A percentile compares a stretch with the other conserved stretches of the same genome.
These are phyloP conservation scores for Agrotis ipsilon DNA, from an alignment of 2,888 invertebrate genomes.

Conservation along the genomic window DNA sequence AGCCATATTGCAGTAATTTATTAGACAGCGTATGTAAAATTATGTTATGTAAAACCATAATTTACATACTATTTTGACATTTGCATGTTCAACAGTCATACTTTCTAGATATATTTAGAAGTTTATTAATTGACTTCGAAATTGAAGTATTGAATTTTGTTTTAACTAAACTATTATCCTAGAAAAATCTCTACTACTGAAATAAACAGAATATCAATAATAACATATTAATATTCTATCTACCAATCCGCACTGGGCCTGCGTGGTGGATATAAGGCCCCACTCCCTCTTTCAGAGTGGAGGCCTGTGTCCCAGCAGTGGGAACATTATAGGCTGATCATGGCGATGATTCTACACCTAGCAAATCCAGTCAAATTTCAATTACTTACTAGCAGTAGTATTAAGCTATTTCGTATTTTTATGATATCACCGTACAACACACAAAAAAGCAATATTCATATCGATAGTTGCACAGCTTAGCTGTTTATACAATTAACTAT, in stretches of 20 bases:
- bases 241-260: too few relatives aligned
- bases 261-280: too few relatives aligned
- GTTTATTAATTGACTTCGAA: neutral
- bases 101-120: conserved; percentile 1
- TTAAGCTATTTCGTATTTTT: too few relatives aligned
- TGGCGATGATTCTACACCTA: too few relatives aligned
- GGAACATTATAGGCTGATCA: too few relatives aligned
- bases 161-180: neutral
- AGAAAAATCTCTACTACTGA: neutral
- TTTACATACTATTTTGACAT: conserved; percentile 34
- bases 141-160: too few relatives aligned
- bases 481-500: neutral
- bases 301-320: too few relatives aligned
- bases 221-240: too few relatives aligned
- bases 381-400: too few relatives aligned
- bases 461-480: neutral
- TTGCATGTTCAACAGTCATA: conserved; percentile 10
- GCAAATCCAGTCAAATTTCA: too few relatives aligned
- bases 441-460: neutral
- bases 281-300: too few relatives aligned
- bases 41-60: neutral
- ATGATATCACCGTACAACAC: too few relatives aligned
- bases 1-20: conserved; percentile 1
- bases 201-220: neutral
- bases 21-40: neutral